Base-by-base conservation (phyloP, 35 echinoderm and acorn worm genomes). In the Stichopus chloronotus region DNA sequence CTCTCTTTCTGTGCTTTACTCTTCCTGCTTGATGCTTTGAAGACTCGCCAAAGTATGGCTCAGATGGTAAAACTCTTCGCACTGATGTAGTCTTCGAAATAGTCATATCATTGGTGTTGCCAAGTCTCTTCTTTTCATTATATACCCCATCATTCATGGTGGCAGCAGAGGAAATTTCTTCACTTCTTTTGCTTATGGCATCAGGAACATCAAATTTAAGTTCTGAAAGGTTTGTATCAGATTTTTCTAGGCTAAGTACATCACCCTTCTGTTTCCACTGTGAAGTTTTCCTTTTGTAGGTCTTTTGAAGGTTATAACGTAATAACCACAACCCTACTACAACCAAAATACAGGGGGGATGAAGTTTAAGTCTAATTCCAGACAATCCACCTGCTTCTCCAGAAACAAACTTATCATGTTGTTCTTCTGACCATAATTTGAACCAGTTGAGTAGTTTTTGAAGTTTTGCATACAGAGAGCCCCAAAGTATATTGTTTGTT, bases 401-500 rank as follows among this genome's bases (percentile, higher is more conserved):
- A 71, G 21, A 8, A 71, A 63, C 19, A 8, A 89, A 43, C 23
- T 19, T 61, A 13, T 61, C 71, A 8, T 89, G 20, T 17, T 89
- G 21, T 54, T 89, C 19, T 89, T 89, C 90, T 56, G 90, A 56
- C 90, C 76, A 91, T n/a, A 79, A 16, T 17, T 78, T 91, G 11
- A 91, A 57, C 90, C 90, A 91, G 52, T 91, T 91, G 53, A 91
- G 71, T 22, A 91, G 58, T 65, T 91, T 91, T 10, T 91, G 90
- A 59, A 91, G 90, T 22, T 53, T 77, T 14, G 90, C 55, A 91
- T 91, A 91, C 68, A 57, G 55, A 59, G 69, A 78, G 16, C 90
- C 90, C 52, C 52, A 91, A 43, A 91, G 7, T 52, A 91, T 65
- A 16, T 91, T 91, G 25, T 43, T 23, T 58, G 57, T 77, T 7